These are phyloP conservation scores for Ganaspis brasiliensis DNA, from an alignment of 2,888 invertebrate species.

Conservation along the genomic window DNA sequence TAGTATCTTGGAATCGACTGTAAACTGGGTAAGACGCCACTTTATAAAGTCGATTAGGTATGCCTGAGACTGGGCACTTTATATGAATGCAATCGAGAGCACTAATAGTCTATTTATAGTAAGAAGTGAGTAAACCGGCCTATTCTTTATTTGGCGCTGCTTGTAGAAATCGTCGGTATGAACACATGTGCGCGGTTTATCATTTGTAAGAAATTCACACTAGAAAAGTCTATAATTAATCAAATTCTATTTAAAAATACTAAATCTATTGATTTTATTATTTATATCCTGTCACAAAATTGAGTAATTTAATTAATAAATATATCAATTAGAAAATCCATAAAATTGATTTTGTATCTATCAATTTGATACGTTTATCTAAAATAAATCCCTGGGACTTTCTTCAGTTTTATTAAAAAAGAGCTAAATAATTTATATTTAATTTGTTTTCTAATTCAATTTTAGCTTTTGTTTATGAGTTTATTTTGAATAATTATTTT, in stretches of 20 bases:
- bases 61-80: constrained; percentile 26
- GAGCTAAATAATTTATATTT: too few species aligned
- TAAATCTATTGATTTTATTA: too few species aligned
- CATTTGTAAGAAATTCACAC: not conserved
- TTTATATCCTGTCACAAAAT: too few species aligned
- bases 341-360: too few species aligned
- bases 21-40: constrained; percentile 11
- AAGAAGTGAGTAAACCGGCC: constrained; percentile 36
- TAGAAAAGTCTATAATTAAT: not conserved
- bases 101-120: constrained; percentile 43
- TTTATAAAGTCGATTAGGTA: constrained; percentile 38
- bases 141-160: constrained; percentile 34
- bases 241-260: not conserved
- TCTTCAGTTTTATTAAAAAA: too few species aligned
- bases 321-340: too few species aligned
- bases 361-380: too few species aligned
- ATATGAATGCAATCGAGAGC: constrained; percentile 34
- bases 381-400: too few species aligned
- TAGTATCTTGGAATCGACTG: constrained; percentile 27
- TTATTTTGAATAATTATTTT: too few species aligned
- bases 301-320: too few species aligned
- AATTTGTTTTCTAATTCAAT: too few species aligned
- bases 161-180: constrained; percentile 3
- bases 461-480: too few species aligned
- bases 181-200: not conserved